Percentiles rank a stretch among this genome's conserved stretches.
These are phyloP conservation scores for Ptiloglossa arizonensis DNA, from an alignment of 1,140 invertebrate genomes.

Conservation along the genomic window DNA sequence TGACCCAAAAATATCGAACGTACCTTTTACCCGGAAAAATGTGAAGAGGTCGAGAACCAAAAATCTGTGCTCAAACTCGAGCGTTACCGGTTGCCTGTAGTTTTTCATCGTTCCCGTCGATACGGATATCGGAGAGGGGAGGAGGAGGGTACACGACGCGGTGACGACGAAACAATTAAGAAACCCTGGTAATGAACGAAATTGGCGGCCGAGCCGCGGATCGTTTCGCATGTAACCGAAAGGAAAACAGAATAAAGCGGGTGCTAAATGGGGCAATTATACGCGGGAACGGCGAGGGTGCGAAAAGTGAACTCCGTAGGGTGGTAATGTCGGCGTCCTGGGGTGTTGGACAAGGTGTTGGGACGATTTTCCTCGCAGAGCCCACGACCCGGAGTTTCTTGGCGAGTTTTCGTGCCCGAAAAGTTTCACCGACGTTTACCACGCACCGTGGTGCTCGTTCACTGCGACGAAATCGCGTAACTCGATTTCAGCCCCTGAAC, in stretches of 20 bases:
- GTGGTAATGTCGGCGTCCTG: conserved; percentile 16
- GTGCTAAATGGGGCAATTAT: conserved; percentile 66
- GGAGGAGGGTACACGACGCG: neutral
- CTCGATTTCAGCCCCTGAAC: conserved; percentile 26
- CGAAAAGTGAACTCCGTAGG: conserved; percentile 44
- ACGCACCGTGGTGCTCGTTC: neutral
- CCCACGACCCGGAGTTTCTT: conserved; percentile 11
- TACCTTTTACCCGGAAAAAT: too few relatives aligned
- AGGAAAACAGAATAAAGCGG: conserved; percentile 67
- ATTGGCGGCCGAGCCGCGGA: conserved; percentile 57
- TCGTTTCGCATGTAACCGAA: conserved; percentile 67
- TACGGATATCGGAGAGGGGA: neutral
- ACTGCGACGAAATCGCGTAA: neutral
- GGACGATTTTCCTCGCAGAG: neutral
- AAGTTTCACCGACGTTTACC: conserved; percentile 34
- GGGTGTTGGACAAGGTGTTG: neutral
- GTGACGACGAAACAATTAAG: conserved; percentile 59
- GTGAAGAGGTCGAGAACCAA: too few relatives aligned
- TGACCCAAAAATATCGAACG: too few relatives aligned
- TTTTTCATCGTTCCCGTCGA: conserved; percentile 28
- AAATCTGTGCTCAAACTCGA: too few relatives aligned
- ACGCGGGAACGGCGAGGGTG: conserved; percentile 50
- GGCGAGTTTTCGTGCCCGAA: conserved; percentile 23
- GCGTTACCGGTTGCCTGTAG: neutral
- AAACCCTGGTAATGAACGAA: conserved; percentile 63